Evolutionary conservation across 64 coral and sea anemone genomes (phyloP).

Genomic region (Trachythela sp.): DNA sequence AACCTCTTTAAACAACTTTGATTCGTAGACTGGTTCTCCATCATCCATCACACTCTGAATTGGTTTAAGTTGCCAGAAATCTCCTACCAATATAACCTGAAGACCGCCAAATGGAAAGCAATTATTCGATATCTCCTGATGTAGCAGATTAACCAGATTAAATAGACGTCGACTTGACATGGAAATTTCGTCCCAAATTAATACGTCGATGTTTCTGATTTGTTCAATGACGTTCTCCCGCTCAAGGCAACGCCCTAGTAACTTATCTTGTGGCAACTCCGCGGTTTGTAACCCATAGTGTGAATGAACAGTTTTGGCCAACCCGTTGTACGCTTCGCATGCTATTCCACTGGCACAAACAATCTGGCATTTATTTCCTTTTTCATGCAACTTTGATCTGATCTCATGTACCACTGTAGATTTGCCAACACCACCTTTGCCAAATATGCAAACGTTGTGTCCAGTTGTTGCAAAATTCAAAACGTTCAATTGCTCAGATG

Average conservation of each 20-base stretch:
- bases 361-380: neutral
- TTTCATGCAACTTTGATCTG: neutral
- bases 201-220: neutral
- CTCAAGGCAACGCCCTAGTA: neutral
- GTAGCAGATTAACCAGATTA: neutral
- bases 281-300: neutral
- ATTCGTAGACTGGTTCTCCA: neutral
- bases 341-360: neutral
- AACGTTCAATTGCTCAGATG: too few species aligned
- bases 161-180: neutral
- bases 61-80: neutral
- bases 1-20: neutral
- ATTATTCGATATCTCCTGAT: neutral
- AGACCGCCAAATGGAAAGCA: neutral
- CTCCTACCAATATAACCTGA: neutral
- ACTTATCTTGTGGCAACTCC: neutral
- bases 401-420: neutral
- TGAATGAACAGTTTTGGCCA: neutral
- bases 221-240: neutral
- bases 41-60: neutral
- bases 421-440: neutral
- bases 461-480: neutral
- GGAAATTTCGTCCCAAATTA: neutral
- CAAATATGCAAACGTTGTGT: neutral
- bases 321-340: neutral